These are phyloP conservation scores for Spodoptera litura DNA, from an alignment of 1,140 invertebrate species.

Conservation along the genomic window DNA sequence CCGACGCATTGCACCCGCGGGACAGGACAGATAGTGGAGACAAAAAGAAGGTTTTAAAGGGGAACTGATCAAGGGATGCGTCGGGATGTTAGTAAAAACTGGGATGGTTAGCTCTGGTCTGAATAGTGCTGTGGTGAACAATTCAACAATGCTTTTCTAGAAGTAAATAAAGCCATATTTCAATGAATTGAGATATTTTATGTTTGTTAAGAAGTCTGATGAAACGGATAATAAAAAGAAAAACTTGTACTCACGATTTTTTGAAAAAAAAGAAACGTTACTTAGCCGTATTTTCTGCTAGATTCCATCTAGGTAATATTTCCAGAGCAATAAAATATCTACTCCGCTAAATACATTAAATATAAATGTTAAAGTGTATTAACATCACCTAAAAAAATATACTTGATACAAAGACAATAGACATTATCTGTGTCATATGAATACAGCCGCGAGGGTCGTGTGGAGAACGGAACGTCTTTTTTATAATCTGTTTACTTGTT, in stretches of 20 bases:
- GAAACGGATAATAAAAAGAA: no score
- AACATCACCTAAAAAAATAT: constrained; percentile 2
- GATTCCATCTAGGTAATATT: not conserved
- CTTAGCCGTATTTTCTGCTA: not conserved
- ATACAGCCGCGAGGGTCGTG: constrained; percentile 61
- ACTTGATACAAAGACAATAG: constrained; percentile 25
- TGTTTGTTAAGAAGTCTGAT: no score
- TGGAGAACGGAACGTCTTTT: constrained; percentile 68
- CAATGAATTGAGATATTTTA: not conserved
- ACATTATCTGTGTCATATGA: constrained; percentile 54
- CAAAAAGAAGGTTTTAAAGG: constrained; percentile 64
- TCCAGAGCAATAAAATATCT: no score
- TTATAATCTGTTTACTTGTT: constrained; percentile 81
- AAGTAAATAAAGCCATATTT: not conserved
- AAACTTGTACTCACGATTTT: no score
- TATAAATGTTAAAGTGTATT: no score
- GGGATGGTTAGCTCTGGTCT: constrained; percentile 13
- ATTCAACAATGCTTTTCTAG: no score
- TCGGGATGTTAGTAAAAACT: constrained; percentile 28
- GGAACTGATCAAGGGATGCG: constrained; percentile 53
- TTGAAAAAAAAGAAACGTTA: not conserved
- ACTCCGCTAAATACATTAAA: no score
- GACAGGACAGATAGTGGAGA: constrained; percentile 65
- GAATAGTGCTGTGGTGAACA: not conserved
- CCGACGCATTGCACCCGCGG: constrained; percentile 81